A percentile compares a stretch with the other conserved stretches of the same genome.
These are phyloP conservation scores for Centrocercus urophasianus DNA, from an alignment of 2,113 vertebrate genomes.

Conservation along the genomic window DNA sequence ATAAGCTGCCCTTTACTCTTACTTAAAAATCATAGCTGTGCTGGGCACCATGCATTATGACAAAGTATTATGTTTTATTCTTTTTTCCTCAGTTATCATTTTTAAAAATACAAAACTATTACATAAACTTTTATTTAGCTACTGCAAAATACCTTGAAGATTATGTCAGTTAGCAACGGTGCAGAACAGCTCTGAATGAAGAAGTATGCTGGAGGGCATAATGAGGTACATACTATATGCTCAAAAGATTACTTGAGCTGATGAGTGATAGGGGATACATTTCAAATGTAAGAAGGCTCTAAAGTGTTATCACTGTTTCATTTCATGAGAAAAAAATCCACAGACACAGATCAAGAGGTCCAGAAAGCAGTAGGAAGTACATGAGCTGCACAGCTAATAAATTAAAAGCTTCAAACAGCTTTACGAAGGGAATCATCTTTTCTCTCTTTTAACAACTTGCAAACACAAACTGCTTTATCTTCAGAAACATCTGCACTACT, in stretches of 20 bases:
- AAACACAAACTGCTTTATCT: not conserved
- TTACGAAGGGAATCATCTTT: not conserved
- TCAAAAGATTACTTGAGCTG: not conserved
- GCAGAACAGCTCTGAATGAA: not conserved
- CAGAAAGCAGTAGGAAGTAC: not conserved
- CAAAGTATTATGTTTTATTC: not conserved
- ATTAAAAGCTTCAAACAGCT: not conserved
- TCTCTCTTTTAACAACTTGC: not conserved
- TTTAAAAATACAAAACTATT: not conserved
- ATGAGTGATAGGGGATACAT: not conserved
- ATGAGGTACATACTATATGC: rapidly evolving
- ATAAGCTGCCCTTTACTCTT: not conserved
- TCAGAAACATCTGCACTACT: not conserved
- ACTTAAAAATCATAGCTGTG: not conserved
- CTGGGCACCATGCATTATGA: not conserved
- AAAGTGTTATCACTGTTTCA: not conserved
- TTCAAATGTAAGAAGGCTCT: not conserved
- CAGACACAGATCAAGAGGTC: not conserved
- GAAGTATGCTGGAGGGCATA: not conserved
- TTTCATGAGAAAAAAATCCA: not conserved
- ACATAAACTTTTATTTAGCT: not conserved
- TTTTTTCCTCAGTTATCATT: not conserved
- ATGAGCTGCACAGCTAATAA: not conserved
- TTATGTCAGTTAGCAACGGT: not conserved
- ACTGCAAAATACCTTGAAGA: not conserved